Conservation (phyloP, 2,113 vertebrate species). For the Sylvietta virens region DNA sequence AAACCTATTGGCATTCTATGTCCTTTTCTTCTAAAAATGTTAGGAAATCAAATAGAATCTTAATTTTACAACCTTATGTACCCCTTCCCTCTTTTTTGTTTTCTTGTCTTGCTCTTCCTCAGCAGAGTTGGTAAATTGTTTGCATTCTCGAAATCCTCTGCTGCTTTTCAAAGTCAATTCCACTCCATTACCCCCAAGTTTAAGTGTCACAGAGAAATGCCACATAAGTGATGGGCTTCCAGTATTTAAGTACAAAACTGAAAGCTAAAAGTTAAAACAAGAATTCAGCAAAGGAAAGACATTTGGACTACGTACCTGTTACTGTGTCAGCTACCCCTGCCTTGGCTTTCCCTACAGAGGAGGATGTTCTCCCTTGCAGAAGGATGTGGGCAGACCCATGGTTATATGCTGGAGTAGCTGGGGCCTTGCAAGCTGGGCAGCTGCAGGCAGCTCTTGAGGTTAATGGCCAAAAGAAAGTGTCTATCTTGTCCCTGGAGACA, state of each 20-base stretch:
- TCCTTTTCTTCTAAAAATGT: background rate
- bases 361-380: background rate
- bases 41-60: background rate
- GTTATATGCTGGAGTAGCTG: background rate
- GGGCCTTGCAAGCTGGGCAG: background rate
- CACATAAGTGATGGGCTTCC: background rate
- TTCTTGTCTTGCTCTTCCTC: background rate
- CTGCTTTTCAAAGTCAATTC: conserved; percentile 32
- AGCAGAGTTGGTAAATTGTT: background rate
- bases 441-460: background rate
- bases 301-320: background rate
- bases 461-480: background rate
- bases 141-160: background rate
- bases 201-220: conserved; percentile 4
- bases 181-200: conserved; percentile 16
- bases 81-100: background rate
- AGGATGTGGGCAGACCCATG: background rate
- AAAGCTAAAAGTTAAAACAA: background rate
- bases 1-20: background rate
- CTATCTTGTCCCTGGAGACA: background rate
- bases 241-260: background rate
- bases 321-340: background rate
- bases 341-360: background rate
- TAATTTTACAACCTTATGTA: background rate
- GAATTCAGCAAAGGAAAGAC: background rate